Percentiles rank a stretch among this genome's conserved stretches.
These are phyloP conservation scores for Isotomurus palustris DNA, from an alignment of 2,888 invertebrate genomes.

Conservation along the genomic window DNA sequence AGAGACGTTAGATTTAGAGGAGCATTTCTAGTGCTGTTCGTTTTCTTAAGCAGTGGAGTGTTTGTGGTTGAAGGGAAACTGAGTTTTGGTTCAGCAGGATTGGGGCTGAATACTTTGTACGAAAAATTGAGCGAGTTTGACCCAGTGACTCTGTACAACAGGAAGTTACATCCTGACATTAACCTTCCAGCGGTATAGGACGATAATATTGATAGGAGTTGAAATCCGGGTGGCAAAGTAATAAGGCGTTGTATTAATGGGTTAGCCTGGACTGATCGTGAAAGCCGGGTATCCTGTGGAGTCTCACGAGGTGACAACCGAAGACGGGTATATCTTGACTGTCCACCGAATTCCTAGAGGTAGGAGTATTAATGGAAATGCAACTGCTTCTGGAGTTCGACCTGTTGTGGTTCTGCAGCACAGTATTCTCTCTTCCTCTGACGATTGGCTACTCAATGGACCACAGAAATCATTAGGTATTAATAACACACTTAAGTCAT, in stretches of 20 bases:
- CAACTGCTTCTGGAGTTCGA: constrained; percentile 45
- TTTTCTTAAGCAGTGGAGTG: too few relatives aligned
- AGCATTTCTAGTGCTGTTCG: too few relatives aligned
- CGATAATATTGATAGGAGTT: not conserved
- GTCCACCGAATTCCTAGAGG: constrained; percentile 73
- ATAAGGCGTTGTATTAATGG: not conserved
- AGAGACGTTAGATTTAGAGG: too few relatives aligned
- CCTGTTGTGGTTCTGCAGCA: constrained; percentile 48
- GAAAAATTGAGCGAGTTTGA: constrained; percentile 6
- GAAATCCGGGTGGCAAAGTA: not conserved
- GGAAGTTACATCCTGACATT: constrained; percentile 7
- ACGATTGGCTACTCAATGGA: constrained; percentile 54
- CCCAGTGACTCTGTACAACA: constrained; percentile 1
- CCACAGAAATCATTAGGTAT: constrained; percentile 51
- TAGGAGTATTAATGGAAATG: too few relatives aligned
- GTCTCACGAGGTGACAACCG: constrained; percentile 65
- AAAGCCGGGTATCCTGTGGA: constrained; percentile 66
- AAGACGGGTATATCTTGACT: constrained; percentile 76
- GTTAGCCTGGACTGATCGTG: constrained; percentile 55
- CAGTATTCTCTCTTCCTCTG: constrained; percentile 52
- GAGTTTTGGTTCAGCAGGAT: constrained; percentile 7
- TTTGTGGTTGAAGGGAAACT: too few relatives aligned
- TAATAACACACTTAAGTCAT: too few relatives aligned
- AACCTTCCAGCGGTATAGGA: constrained; percentile 1
- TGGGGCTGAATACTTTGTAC: constrained; percentile 9